Evolutionary conservation across 2,888 invertebrate genomes (phyloP).

Genomic region (Mechanitis mazaeus): DNA sequence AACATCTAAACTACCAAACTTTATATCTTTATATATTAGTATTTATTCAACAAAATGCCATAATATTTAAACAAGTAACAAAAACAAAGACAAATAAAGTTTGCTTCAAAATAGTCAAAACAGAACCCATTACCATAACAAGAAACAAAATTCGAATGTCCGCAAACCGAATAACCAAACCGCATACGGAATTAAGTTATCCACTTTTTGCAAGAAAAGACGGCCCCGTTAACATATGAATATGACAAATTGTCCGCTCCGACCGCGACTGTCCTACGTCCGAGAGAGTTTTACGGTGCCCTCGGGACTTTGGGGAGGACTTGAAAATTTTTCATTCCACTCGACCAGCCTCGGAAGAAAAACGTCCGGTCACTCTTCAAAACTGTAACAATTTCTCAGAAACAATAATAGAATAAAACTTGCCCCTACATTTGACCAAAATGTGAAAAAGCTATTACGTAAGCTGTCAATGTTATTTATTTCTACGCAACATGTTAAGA

Average conservation of each 20-base stretch:
- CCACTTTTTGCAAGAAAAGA: constrained; percentile 76
- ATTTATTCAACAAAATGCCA: too few species aligned
- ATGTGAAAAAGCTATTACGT: constrained; percentile 66
- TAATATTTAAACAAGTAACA: too few species aligned
- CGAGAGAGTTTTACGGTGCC: constrained; percentile 73
- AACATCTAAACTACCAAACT: too few species aligned
- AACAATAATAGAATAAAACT: constrained; percentile 73
- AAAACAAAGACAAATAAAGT: too few species aligned
- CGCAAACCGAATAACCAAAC: constrained; percentile 70
- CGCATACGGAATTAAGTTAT: constrained; percentile 69
- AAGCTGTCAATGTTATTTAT: constrained; percentile 75
- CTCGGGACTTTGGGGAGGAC: constrained; percentile 66
- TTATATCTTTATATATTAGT: too few species aligned
- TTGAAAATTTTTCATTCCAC: constrained; percentile 76
- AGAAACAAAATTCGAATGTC: constrained; percentile 74
- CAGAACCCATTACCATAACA: constrained; percentile 73
- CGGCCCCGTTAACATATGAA: constrained; percentile 76
- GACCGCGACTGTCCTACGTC: constrained; percentile 57
- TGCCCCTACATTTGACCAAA: constrained; percentile 54
- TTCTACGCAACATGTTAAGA: constrained; percentile 63
- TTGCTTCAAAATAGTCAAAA: constrained; percentile 27
- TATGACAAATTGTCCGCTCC: constrained; percentile 77
- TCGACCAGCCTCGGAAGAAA: constrained; percentile 65
- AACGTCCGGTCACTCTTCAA: constrained; percentile 75
- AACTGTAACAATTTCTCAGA: constrained; percentile 76